phyloP scores from a whole-genome alignment of 2,888 invertebrate species.

The Hydroisotoma schaefferi region DNA sequence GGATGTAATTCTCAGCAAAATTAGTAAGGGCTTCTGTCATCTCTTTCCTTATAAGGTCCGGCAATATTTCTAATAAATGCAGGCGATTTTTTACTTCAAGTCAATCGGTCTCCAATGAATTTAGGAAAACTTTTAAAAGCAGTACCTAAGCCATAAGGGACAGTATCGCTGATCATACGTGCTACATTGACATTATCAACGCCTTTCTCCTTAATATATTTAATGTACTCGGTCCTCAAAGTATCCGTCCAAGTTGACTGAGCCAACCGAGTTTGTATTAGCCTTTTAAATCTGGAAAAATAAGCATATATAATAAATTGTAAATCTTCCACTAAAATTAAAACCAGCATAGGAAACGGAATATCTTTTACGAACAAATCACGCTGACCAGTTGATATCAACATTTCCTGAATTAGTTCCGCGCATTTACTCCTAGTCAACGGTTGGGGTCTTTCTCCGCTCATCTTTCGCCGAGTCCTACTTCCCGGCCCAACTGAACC shows the following conservation, averaged over 20 bases:
- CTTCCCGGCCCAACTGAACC: slow-evolving; percentile 1
- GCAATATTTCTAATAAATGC: slow-evolving; percentile 24
- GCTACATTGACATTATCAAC: slow-evolving; percentile 39
- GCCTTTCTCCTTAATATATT: slow-evolving; percentile 34
- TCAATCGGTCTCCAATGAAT: background rate
- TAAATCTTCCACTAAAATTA: background rate
- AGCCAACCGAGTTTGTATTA: slow-evolving; percentile 26
- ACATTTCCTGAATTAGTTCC: slow-evolving; percentile 33
- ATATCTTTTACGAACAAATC: slow-evolving; percentile 22
- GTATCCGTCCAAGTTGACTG: slow-evolving; percentile 35
- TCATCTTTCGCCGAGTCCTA: slow-evolving; percentile 7
- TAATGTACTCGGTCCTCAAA: slow-evolving; percentile 27
- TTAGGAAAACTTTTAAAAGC: too few relatives aligned
- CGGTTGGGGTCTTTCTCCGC: slow-evolving; percentile 1
- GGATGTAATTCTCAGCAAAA: slow-evolving; percentile 28
- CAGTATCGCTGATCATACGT: slow-evolving; percentile 39
- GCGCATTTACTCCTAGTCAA: slow-evolving; percentile 28
- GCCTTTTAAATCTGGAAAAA: slow-evolving; percentile 23
- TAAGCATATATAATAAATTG: background rate
- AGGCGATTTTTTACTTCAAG: background rate
- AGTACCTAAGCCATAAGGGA: slow-evolving; percentile 32
- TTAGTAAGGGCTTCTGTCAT: slow-evolving; percentile 26
- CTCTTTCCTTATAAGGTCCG: slow-evolving; percentile 26
- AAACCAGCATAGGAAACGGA: background rate
- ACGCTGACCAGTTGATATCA: slow-evolving; percentile 28